Conservation (phyloP, 2,797 vertebrate species). For the Tachyglossus aculeatus region DNA sequence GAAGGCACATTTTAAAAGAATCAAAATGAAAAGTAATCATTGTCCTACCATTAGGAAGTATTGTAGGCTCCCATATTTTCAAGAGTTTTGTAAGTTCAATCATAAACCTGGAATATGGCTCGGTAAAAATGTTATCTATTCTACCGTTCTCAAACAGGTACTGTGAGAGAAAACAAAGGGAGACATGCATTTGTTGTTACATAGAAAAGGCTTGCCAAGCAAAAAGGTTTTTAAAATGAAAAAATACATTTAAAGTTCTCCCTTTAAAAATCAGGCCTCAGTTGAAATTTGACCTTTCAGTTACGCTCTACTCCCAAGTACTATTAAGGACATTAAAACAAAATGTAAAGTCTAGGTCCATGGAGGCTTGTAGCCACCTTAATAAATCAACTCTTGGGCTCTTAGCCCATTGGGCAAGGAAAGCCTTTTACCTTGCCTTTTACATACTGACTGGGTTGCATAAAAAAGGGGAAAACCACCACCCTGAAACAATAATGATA, state of each 20-base stretch:
- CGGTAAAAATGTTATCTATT: slow-evolving; percentile 98
- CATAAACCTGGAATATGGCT: slow-evolving; percentile 95
- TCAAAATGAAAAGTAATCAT: slow-evolving; percentile 48
- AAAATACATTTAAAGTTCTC: neutral
- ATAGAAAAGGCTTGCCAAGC: slow-evolving; percentile 36
- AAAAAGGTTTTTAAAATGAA: slow-evolving; percentile 30
- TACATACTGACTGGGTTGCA: neutral
- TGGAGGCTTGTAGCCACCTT: neutral
- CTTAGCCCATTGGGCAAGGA: slow-evolving; percentile 1
- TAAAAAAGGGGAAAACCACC: neutral
- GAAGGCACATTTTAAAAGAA: slow-evolving; percentile 28
- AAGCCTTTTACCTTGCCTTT: slow-evolving; percentile 3
- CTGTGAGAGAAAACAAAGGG: slow-evolving; percentile 75
- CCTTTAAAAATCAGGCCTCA: neutral
- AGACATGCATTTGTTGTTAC: slow-evolving; percentile 49
- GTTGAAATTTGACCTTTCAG: neutral
- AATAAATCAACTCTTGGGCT: neutral
- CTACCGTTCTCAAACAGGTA: slow-evolving; percentile 96
- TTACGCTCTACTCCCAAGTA: neutral
- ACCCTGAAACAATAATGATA: neutral
- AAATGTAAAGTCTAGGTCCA: slow-evolving; percentile 4
- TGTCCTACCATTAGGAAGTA: slow-evolving; percentile 89
- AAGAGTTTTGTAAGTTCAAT: slow-evolving; percentile 89
- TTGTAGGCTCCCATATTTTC: slow-evolving; percentile 87
- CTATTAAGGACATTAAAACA: slow-evolving; percentile 1